Percentiles rank a stretch among this genome's conserved stretches.
Conservation (phyloP, 2,888 invertebrate genomes). For the Thymelicus sylvestris region DNA sequence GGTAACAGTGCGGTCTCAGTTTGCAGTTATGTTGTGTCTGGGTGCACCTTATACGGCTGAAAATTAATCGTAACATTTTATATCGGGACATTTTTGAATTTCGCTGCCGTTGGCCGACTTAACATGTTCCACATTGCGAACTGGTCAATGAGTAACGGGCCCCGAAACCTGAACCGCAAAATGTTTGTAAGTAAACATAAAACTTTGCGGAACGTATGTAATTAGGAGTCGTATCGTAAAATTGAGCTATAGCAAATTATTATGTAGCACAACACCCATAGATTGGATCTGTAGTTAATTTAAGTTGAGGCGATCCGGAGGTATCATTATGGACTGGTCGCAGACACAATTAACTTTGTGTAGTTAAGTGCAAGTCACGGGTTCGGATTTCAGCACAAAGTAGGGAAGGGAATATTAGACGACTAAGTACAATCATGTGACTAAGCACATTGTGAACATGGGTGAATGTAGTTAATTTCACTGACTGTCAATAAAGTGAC, state of each 20-base stretch:
- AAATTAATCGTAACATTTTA: slow-evolving; percentile 62
- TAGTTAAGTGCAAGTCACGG: slow-evolving; percentile 76
- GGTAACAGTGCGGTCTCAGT: slow-evolving; percentile 64
- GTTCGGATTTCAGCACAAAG: slow-evolving; percentile 75
- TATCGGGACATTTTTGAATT: slow-evolving; percentile 48
- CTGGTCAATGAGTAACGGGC: slow-evolving; percentile 54
- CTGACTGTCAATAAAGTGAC: slow-evolving; percentile 1
- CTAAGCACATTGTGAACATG: slow-evolving; percentile 63
- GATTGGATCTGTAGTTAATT: slow-evolving; percentile 37
- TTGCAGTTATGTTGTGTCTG: slow-evolving; percentile 61
- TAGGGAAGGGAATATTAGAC: slow-evolving; percentile 62
- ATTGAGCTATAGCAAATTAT: slow-evolving; percentile 37
- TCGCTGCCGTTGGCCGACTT: slow-evolving; percentile 46
- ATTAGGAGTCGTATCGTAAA: slow-evolving; percentile 37
- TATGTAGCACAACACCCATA: slow-evolving; percentile 31
- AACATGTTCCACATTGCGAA: slow-evolving; percentile 45
- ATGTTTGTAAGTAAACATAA: slow-evolving; percentile 44
- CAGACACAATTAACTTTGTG: slow-evolving; percentile 74
- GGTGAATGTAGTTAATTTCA: slow-evolving; percentile 43
- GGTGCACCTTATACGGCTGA: slow-evolving; percentile 51
- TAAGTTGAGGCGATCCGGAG: slow-evolving; percentile 32
- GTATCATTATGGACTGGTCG: slow-evolving; percentile 42
- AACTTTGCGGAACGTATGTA: slow-evolving; percentile 34
- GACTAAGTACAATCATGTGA: slow-evolving; percentile 58
- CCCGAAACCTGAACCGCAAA: slow-evolving; percentile 56